Base-by-base conservation (phyloP, 2,113 vertebrate genomes). In the Anguilla rostrata region DNA sequence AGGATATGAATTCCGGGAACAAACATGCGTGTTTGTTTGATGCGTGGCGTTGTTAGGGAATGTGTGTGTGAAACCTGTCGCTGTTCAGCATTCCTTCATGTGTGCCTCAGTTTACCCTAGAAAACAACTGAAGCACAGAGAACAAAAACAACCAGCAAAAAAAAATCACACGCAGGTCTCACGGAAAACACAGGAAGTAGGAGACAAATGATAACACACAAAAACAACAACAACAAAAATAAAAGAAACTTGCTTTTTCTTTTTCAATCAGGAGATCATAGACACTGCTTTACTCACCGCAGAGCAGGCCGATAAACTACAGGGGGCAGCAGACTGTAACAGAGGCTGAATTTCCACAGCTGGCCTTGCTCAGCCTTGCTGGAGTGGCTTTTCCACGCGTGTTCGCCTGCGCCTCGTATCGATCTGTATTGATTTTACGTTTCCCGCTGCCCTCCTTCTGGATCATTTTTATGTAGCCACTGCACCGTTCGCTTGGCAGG, bases 301-400 rank as follows among this genome's bases (percentile, higher is more conserved):
- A 83, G 26, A 39, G 22, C 90, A 83, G 46, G 86, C 85, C 56
- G 93, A 22, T 85, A 88, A 92, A 94, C 95, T 94, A 95, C 89
- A 95, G 95, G 92, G 94, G 94, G 94, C 95, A 96, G 95, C 95
- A 96, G 92, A 95, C 94, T 94, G 94, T 93, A 94, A 93, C 88
- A 84, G 89, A 86, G 86, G 34, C 34, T 89, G 87, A 60, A n/a
- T 34, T 34, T 5, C 16, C 0, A 49, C 75, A 66, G 22, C 39
- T 78, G 22, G 22, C 49, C 14, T 29, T n/a, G 9, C 26, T 71
- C 22, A 11, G 34, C 34, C 26, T 78, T 41, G 53, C 75, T 78
- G 22, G 22, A 39, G 11, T n/a, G 14, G 5, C 5, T 26, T 49
- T 22, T 29, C 56, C 84, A 12, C 6, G 60, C 14, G 43, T 85